Evolutionary conservation across 2,888 invertebrate species (phyloP).

Genomic region (Melikaiella ostensackeni): DNA sequence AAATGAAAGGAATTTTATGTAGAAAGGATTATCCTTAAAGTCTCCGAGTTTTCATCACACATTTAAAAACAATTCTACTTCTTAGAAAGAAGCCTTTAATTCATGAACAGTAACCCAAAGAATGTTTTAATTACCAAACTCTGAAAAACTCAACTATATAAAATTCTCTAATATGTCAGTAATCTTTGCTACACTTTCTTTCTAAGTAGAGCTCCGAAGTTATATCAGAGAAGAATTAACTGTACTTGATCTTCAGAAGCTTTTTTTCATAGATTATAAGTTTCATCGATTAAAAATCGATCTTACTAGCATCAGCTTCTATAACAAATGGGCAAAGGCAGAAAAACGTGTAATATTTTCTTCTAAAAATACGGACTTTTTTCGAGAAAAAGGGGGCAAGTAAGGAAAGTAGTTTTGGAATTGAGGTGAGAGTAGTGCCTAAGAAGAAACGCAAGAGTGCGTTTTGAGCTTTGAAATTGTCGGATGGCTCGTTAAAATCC

Average conservation of each 20-base stretch:
- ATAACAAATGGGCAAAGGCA: slow-evolving; percentile 1
- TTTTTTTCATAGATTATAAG: background rate
- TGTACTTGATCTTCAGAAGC: background rate
- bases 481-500: slow-evolving; percentile 60
- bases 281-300: background rate
- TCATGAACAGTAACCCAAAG: background rate
- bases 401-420: slow-evolving; percentile 15
- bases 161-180: background rate
- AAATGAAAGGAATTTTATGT: background rate
- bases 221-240: background rate
- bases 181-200: background rate
- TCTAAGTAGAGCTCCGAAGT: background rate
- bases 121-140: background rate
- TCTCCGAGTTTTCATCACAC: too few relatives aligned
- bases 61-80: background rate
- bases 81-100: background rate
- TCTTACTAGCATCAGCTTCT: slow-evolving; percentile 5
- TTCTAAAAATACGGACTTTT: background rate
- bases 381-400: background rate
- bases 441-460: background rate
- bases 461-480: slow-evolving; percentile 42
- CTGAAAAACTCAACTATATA: background rate
- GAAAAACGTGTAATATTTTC: background rate
- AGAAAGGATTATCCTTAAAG: background rate
- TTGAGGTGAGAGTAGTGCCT: slow-evolving; percentile 14